Percentiles rank a stretch among this genome's conserved stretches.
phyloP scores from a whole-genome alignment of 1,140 invertebrate genomes.

The Drosophila baimaii region DNA sequence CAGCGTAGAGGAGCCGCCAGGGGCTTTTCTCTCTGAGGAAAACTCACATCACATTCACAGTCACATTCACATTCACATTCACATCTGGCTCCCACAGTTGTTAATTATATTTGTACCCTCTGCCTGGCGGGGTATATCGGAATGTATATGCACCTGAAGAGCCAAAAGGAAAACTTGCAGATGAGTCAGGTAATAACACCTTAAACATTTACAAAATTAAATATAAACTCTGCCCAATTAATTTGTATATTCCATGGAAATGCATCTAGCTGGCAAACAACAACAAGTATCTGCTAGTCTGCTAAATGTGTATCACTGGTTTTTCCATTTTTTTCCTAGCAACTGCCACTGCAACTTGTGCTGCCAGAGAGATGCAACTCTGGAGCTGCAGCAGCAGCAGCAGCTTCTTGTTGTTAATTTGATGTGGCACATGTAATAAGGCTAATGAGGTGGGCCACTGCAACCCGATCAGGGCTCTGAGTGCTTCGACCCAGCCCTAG shows the following conservation, averaged over 20 bases:
- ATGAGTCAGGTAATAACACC: neutral
- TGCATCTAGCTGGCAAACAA: too few species aligned
- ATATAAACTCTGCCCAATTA: too few species aligned
- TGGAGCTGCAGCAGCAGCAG: slow-evolving; percentile 26
- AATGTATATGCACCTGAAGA: too few species aligned
- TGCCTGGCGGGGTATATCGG: neutral
- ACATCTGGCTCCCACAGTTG: slow-evolving; percentile 58
- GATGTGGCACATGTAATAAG: slow-evolving; percentile 72
- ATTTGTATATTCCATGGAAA: too few species aligned
- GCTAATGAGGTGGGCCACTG: slow-evolving; percentile 60
- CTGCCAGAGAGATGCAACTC: too few species aligned
- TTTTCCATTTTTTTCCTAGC: slow-evolving; percentile 23
- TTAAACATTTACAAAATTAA: too few species aligned
- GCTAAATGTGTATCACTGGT: slow-evolving; percentile 12
- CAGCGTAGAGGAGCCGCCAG: neutral
- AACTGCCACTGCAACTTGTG: slow-evolving; percentile 15
- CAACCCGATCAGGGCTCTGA: slow-evolving; percentile 37
- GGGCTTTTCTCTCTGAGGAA: slow-evolving; percentile 64
- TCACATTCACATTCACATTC: slow-evolving; percentile 6
- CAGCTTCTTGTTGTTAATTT: slow-evolving; percentile 60
- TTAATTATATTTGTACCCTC: slow-evolving; percentile 18
- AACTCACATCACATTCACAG: slow-evolving; percentile 11
- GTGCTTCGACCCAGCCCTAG: slow-evolving; percentile 33
- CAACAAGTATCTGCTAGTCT: slow-evolving; percentile 6
- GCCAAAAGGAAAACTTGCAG: too few species aligned